These are phyloP conservation scores for Nomada flava DNA, from an alignment of 2,888 invertebrate species.

Conservation along the genomic window DNA sequence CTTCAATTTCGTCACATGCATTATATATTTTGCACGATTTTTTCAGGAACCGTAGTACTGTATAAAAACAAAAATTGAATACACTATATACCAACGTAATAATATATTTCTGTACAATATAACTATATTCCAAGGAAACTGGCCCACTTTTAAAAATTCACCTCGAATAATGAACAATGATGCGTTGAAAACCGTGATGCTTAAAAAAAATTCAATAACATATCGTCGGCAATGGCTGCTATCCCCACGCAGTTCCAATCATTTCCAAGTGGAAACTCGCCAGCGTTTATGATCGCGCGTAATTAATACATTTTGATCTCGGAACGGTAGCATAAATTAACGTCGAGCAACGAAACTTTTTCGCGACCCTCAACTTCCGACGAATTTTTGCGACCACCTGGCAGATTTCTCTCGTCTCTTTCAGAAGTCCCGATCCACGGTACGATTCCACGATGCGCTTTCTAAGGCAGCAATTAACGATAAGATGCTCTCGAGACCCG, in stretches of 20 bases:
- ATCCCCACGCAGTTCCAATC: neutral
- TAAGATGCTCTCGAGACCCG: constrained; percentile 30
- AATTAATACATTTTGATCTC: constrained; percentile 17
- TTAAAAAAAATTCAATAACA: neutral
- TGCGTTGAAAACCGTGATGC: too few relatives aligned
- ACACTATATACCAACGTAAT: too few relatives aligned
- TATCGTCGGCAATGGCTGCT: neutral
- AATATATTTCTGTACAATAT: too few relatives aligned
- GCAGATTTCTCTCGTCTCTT: constrained; percentile 48
- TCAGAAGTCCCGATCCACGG: constrained; percentile 13
- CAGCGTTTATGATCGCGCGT: neutral
- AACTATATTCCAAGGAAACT: too few relatives aligned
- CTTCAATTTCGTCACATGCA: too few relatives aligned
- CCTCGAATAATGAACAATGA: too few relatives aligned
- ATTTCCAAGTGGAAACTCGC: constrained; percentile 7
- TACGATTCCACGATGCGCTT: constrained; percentile 35
- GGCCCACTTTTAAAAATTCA: too few relatives aligned
- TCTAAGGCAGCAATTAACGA: constrained; percentile 59
- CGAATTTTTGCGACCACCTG: constrained; percentile 13
- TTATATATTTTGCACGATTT: too few relatives aligned
- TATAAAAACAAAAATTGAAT: too few relatives aligned
- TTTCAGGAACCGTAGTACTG: too few relatives aligned
- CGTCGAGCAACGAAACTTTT: constrained; percentile 30
- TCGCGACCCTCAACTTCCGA: neutral
- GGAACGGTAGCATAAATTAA: constrained; percentile 50